These are phyloP conservation scores for Dendrolimus kikuchii DNA, from an alignment of 1,140 invertebrate genomes.

Conservation along the genomic window DNA sequence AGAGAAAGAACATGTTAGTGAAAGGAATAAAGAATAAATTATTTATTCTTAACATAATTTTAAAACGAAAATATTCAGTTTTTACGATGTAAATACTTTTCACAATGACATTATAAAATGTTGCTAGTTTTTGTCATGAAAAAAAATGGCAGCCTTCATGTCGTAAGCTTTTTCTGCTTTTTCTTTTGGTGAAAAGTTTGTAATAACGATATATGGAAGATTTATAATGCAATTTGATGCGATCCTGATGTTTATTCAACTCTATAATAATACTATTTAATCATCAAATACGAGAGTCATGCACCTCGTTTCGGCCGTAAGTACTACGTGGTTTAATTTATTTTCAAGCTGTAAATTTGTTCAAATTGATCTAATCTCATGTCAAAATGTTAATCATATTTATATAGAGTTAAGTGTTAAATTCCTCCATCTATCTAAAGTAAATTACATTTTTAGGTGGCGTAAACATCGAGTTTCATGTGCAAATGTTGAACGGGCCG, in stretches of 20 bases:
- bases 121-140: conserved; percentile 49
- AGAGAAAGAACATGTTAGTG: too few relatives aligned
- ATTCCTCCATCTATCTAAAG: not conserved
- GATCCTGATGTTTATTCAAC: conserved; percentile 32
- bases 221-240: conserved; percentile 54
- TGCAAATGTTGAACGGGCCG: conserved; percentile 52
- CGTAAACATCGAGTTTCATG: conserved; percentile 27
- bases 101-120: conserved; percentile 30
- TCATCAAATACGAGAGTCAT: conserved; percentile 41
- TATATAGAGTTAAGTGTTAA: not conserved
- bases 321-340: conserved; percentile 65
- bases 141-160: conserved; percentile 70
- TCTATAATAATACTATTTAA: conserved; percentile 35
- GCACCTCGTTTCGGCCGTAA: conserved; percentile 49
- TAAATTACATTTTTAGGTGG: conserved; percentile 29
- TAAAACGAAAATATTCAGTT: too few relatives aligned
- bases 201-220: conserved; percentile 41
- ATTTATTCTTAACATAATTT: too few relatives aligned
- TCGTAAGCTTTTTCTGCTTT: conserved; percentile 67
- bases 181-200: conserved; percentile 60
- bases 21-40: too few relatives aligned
- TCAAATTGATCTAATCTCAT: conserved; percentile 27
- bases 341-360: conserved; percentile 42
- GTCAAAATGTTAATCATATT: conserved; percentile 4
- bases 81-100: too few relatives aligned